Evolutionary conservation across 1,140 invertebrate species (phyloP).

Genomic region (Drosophila aff.): DNA sequence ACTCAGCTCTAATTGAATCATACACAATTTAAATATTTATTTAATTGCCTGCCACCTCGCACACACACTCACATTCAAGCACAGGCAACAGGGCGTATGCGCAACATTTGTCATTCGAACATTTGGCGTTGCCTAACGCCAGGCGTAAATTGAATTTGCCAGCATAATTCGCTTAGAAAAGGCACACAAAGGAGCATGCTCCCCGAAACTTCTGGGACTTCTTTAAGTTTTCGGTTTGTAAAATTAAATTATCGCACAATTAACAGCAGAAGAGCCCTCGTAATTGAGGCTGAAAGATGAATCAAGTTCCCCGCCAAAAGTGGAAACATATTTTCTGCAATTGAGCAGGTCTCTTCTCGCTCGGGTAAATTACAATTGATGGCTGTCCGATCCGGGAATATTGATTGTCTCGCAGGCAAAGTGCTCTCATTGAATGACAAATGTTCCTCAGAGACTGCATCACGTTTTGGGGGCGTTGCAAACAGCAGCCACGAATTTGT

Average conservation of each 20-base stretch:
- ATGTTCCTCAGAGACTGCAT: slow-evolving; percentile 7
- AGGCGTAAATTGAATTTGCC: slow-evolving; percentile 65
- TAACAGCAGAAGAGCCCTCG: slow-evolving; percentile 7
- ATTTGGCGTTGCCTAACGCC: slow-evolving; percentile 49
- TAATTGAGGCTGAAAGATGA: slow-evolving; percentile 42
- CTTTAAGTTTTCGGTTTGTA: slow-evolving; percentile 49
- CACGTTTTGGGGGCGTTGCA: slow-evolving; percentile 33
- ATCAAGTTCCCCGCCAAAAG: slow-evolving; percentile 17
- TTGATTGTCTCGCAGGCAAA: slow-evolving; percentile 33
- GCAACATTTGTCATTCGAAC: slow-evolving; percentile 44
- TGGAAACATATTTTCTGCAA: slow-evolving; percentile 15
- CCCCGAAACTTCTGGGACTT: slow-evolving; percentile 43
- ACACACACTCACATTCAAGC: background rate
- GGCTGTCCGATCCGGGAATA: slow-evolving; percentile 21
- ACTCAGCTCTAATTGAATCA: slow-evolving; percentile 52
- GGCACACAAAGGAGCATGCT: background rate
- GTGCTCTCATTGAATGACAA: slow-evolving; percentile 27
- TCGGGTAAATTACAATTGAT: slow-evolving; percentile 30
- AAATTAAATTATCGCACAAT: slow-evolving; percentile 39
- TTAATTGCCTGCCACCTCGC: slow-evolving; percentile 55
- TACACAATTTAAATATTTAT: slow-evolving; percentile 75
- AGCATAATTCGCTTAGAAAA: slow-evolving; percentile 33
- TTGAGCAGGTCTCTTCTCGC: background rate
- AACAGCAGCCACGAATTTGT: slow-evolving; percentile 31
- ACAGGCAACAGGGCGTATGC: slow-evolving; percentile 29